Evolutionary conservation across 2,888 invertebrate genomes (phyloP), one percentile per base, ranked within the genome.

Genomic region (Marasmarcha lunaedactyla): DNA sequence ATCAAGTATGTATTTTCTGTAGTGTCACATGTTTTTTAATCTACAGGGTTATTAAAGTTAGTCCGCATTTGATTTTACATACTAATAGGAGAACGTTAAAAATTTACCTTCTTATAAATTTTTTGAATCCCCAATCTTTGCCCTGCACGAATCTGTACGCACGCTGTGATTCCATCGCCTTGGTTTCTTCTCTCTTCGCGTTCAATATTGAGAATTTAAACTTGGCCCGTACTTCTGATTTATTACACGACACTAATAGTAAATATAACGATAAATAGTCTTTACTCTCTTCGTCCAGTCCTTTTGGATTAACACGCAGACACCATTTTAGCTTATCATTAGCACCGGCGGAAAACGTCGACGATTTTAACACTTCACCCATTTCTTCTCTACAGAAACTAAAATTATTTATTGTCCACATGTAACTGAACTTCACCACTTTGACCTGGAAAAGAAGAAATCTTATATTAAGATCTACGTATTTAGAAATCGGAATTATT

Each of bases 351-450:
- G 97, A 98, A 86, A 99, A 99, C 59, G 98, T 98, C 63, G 98
- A 98, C 74, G 98, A 98, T 87, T 99, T 99, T 71, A 99, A 88
- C 58, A 98, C 98, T 88, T 99, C 99, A 60, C 99, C 99, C 98
- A 99, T 99, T 86, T 99, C 99, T 86, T 99, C 99, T 59, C 98
- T 93, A 87, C 99, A 99, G 87, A 99, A 99, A 87, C 98, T 98
- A 87, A 99, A 99, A 90, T 99, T 99, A 87, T 98, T 98, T 87
- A 99, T 99, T 76, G 99, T 99, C 99, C 99, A 99, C 96, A 99
- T 98, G 86, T 99, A 99, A 86, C 97, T 98, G 90, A 99, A 99
- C 87, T 99, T 99, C 60, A 98, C 97, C 84, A 99, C 98, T 91
- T 98, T 98, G 77, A 98, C 98, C 97, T 97, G 90, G 14, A 88